These are phyloP conservation scores for Phocides pigmalion DNA, from an alignment of 1,140 invertebrate species.

Conservation along the genomic window DNA sequence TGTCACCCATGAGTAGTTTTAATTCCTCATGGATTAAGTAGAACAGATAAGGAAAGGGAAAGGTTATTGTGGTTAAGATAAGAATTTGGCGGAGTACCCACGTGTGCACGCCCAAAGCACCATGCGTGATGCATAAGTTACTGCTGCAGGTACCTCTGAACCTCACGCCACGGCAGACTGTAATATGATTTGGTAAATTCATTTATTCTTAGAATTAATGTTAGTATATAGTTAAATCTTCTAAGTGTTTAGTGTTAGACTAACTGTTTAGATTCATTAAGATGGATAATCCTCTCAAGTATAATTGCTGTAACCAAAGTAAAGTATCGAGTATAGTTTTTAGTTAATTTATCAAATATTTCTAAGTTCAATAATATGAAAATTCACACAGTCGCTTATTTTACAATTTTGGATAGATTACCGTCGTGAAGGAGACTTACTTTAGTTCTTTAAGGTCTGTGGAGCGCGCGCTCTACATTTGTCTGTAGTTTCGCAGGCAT, in stretches of 20 bases:
- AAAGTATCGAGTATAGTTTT: neutral
- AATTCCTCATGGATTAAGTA: slow-evolving; percentile 1
- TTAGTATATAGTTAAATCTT: neutral
- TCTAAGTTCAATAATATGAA: too few species aligned
- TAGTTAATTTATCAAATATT: too few species aligned
- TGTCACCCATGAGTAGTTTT: slow-evolving; percentile 16
- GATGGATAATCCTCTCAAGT: slow-evolving; percentile 6
- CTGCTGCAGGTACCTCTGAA: too few species aligned
- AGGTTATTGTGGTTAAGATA: neutral
- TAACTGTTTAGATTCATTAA: slow-evolving; percentile 10
- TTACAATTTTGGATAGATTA: too few species aligned
- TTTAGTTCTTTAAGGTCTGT: too few species aligned
- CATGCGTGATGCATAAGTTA: too few species aligned
- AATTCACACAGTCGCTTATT: too few species aligned
- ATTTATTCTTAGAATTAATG: slow-evolving; percentile 1
- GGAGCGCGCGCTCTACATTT: too few species aligned
- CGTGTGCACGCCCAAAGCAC: too few species aligned
- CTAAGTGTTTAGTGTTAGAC: slow-evolving; percentile 17
- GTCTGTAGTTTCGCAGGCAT: too few species aligned
- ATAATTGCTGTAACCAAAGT: slow-evolving; percentile 5
- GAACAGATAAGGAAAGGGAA: neutral
- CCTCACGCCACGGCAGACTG: neutral
- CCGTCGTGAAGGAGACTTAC: too few species aligned
- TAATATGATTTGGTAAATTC: neutral
- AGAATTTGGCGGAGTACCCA: neutral